These are phyloP conservation scores for Aphis craccivora DNA, from an alignment of 1,140 invertebrate species.

Conservation along the genomic window DNA sequence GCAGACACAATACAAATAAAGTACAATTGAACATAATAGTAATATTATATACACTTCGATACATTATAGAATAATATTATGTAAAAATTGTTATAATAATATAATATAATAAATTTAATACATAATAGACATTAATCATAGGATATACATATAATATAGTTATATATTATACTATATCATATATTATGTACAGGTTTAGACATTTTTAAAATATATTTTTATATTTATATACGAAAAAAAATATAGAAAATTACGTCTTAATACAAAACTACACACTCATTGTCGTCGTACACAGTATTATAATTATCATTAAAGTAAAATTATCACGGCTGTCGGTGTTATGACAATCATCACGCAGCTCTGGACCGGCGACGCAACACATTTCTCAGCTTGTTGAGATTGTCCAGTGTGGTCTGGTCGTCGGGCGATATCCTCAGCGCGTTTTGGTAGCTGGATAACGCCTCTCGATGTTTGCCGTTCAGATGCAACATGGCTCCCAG, in stretches of 20 bases:
- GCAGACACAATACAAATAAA: background rate
- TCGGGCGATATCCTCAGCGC: conserved; percentile 84
- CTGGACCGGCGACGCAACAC: conserved; percentile 32
- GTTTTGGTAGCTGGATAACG: conserved; percentile 81
- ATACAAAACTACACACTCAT: background rate
- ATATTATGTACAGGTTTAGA: background rate
- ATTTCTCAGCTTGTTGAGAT: conserved; percentile 79
- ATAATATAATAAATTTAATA: background rate
- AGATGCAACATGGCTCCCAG: conserved; percentile 91
- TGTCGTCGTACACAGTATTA: background rate
- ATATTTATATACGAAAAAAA: background rate
- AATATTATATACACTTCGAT: background rate
- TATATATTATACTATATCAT: background rate
- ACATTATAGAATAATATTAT: background rate
- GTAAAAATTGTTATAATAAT: background rate
- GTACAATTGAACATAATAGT: background rate
- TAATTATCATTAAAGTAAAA: background rate
- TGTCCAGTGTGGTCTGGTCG: conserved; percentile 85
- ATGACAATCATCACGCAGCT: background rate
- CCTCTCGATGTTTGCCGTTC: conserved; percentile 87
- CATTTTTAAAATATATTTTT: background rate
- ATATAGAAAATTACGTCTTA: background rate
- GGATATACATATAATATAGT: too few species aligned
- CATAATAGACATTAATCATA: background rate
- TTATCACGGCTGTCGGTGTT: background rate